phyloP scores from a whole-genome alignment of 2,888 invertebrate genomes.

The Hetaerina titia region DNA sequence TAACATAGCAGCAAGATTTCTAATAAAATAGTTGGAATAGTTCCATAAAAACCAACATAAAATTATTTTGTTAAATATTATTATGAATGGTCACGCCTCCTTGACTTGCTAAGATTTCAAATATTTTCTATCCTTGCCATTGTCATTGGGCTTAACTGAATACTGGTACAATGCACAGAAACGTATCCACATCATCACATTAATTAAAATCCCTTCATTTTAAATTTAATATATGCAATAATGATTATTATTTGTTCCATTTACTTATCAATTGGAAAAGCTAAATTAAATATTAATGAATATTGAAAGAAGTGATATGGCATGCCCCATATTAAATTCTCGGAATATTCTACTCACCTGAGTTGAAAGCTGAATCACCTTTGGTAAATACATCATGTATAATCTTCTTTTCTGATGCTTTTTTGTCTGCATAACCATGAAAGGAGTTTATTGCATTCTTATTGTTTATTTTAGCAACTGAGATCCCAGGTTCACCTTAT shows the following conservation, averaged over 20 bases:
- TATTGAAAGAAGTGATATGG: not conserved
- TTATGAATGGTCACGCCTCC: too few relatives aligned
- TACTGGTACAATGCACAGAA: too few relatives aligned
- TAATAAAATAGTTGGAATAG: too few relatives aligned
- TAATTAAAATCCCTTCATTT: too few relatives aligned
- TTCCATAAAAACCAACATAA: too few relatives aligned
- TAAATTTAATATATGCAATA: too few relatives aligned
- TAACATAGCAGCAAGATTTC: too few relatives aligned
- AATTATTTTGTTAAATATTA: too few relatives aligned
- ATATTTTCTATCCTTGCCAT: not conserved
- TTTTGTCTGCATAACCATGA: constrained; percentile 85
- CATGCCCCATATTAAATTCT: not conserved
- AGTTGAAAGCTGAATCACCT: constrained; percentile 95
- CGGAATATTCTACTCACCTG: constrained; percentile 77
- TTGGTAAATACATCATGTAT: constrained; percentile 88
- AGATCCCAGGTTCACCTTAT: constrained; percentile 89
- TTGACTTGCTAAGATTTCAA: not conserved
- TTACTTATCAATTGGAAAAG: not conserved
- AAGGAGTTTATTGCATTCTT: constrained; percentile 82
- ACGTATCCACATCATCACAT: too few relatives aligned
- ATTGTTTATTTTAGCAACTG: constrained; percentile 86
- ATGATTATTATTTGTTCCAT: too few relatives aligned
- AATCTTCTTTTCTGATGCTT: constrained; percentile 91
- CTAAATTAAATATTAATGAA: not conserved
- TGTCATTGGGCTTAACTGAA: too few relatives aligned